Base-by-base conservation (phyloP, 2,888 invertebrate genomes). In the Trachelus stipa region DNA sequence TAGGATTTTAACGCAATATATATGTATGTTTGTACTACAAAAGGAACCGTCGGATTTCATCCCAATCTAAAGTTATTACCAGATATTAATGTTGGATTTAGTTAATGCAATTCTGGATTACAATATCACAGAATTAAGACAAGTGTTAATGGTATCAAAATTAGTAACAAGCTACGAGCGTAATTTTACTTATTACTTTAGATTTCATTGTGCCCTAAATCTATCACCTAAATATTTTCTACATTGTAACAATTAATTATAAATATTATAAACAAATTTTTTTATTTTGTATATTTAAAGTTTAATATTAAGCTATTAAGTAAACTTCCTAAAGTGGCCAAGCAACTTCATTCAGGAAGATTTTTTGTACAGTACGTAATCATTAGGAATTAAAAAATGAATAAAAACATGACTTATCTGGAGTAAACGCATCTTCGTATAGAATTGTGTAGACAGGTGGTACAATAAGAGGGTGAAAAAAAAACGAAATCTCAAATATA, bases 361-460 rank as follows among this genome's bases (percentile, higher is more conserved):
- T 81, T 81, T 84, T 84, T 88, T 88, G 87, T 88, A 88, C 88
- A 88, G 88, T 84, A 80, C 81, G 84, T 84, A 85, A 85, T 85
- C 82, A 81, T 84, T 83, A 84, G 76, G 83, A 76, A 83, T 82
- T 69, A 79, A 79, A 77, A 80, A 75, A 82, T 84, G 81, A 83
- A 56, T 56, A 56, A 56, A 56, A 56, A 56, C 15, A 40, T 40
- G 9, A 23, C 23, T 56, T 40, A 40, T 40, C 15, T 40, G 0
- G 9, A 56, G 56, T 9, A 56, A 23, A 56, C 2, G 23, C 23
- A 56, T 56, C 1, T 56, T 56, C 23, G 1, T 56, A 56, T 9
- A 56, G 23, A 23, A 56, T 56, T 56, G 2, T 56, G 23, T 2
- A 15, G 23, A 23, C 23, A 56, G 56, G 9, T 56, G 56, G 9